Evolutionary conservation across 1,140 invertebrate genomes (phyloP), one percentile per base, ranked within the genome.

Genomic region (Chironomus tepperi): DNA sequence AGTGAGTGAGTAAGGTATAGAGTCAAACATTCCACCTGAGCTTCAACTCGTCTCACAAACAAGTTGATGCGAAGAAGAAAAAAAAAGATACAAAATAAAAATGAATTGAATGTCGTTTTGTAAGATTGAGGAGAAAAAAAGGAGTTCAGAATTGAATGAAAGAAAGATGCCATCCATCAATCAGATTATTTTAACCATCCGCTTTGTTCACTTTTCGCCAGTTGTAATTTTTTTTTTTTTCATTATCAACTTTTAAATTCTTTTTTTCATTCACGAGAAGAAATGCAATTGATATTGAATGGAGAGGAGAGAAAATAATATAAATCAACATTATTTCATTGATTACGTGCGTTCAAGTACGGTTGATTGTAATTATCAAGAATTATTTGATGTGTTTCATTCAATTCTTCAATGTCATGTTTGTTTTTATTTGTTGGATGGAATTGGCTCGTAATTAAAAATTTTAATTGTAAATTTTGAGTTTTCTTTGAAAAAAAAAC

Each of bases 61-160:
- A 34, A 34, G 24, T 34, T 34, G 24, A 34, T 34, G 24, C 24
- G 24, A 34, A 57, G 47, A n/a, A 57, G 47, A n/a, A 57, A 57
- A 57, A 57, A n/a, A 57, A 34, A 34, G 24, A 57, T 57, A n/a
- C 12, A 12, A 12, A 57, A n/a, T n/a, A n/a, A 12, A n/a, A 57
- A 57, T 57, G 47, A 57, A 57, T 57, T 57, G 47, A 57, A 57
- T 57, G 47, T 57, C 47, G 12, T 57, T 57, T 57, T 57, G n/a
- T 57, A 57, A 57, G 12, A 57, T 57, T n/a, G 12, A 57, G 12
- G n/a, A 15, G 9, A 57, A 57, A 57, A 12, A 57, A 57, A 57
- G 47, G n/a, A 57, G 47, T 57, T 57, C 47, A 57, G 47, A 57
- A 57, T 57, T 57, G 47, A 57, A 57, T 57, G 47, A 57, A 57